These are phyloP conservation scores for Leucophora obtusa DNA, from an alignment of 2,888 invertebrate genomes.

Conservation along the genomic window DNA sequence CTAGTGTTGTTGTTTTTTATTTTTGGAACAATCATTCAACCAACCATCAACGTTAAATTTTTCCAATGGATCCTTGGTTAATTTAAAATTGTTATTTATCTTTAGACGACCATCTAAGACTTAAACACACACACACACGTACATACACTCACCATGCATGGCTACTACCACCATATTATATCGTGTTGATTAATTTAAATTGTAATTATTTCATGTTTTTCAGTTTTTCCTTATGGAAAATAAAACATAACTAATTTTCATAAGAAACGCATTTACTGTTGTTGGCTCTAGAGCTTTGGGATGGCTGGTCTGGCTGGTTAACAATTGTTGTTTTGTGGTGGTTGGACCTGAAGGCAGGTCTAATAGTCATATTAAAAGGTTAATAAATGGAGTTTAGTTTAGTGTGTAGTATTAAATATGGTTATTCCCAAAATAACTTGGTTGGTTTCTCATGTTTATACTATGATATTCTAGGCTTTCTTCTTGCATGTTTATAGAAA, in stretches of 20 bases:
- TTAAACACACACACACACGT: background rate
- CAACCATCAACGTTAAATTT: slow-evolving; percentile 2
- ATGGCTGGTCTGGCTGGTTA: background rate
- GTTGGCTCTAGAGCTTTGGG: slow-evolving; percentile 12
- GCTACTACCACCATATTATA: slow-evolving; percentile 34
- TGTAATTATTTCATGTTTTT: slow-evolving; percentile 70
- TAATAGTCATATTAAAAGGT: slow-evolving; percentile 53
- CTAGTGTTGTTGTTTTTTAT: slow-evolving; percentile 13
- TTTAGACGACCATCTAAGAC: slow-evolving; percentile 51
- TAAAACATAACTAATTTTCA: slow-evolving; percentile 62
- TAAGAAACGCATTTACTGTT: slow-evolving; percentile 65
- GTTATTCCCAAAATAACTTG: slow-evolving; percentile 46
- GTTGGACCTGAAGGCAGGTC: slow-evolving; percentile 52
- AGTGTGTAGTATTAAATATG: background rate
- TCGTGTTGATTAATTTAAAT: slow-evolving; percentile 73
- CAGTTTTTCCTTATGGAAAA: slow-evolving; percentile 54
- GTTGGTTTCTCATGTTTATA: background rate
- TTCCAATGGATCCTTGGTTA: slow-evolving; percentile 26
- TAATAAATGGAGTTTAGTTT: slow-evolving; percentile 50
- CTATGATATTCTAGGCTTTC: background rate
- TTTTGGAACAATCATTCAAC: slow-evolving; percentile 21
- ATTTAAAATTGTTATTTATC: slow-evolving; percentile 48
- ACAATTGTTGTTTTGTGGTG: slow-evolving; percentile 6
- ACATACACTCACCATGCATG: background rate
- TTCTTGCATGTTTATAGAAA: slow-evolving; percentile 70